Evolutionary conservation across 1,140 invertebrate species (phyloP).

Genomic region (Tetramorium parvispinum): DNA sequence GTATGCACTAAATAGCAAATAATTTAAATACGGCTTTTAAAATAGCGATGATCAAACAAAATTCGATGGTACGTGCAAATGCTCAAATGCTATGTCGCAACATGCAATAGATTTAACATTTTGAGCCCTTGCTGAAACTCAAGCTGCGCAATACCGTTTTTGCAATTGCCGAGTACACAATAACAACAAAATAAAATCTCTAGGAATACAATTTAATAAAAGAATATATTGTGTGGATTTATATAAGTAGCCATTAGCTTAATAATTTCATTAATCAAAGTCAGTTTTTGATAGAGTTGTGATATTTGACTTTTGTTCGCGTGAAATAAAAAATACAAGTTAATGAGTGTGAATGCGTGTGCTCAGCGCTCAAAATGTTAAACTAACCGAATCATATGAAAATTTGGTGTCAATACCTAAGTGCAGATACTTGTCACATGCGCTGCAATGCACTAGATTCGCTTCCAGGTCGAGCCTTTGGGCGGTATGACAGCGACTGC

Average conservation of each 20-base stretch:
- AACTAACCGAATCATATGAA: conserved; percentile 72
- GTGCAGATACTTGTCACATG: conserved; percentile 87
- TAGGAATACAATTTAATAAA: not conserved
- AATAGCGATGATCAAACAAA: conserved; percentile 38
- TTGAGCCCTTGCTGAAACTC: conserved; percentile 10
- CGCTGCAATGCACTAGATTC: conserved; percentile 86
- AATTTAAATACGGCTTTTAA: conserved; percentile 17
- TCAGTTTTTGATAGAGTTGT: not conserved
- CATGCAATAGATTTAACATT: conserved; percentile 63
- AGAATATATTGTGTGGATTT: not conserved
- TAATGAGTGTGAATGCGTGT: not conserved
- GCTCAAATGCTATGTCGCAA: conserved; percentile 29
- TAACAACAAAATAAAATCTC: conserved; percentile 12
- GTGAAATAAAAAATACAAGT: not conserved
- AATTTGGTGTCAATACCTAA: conserved; percentile 84
- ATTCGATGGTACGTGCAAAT: conserved; percentile 61
- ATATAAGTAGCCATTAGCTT: not conserved
- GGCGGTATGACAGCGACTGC: conserved; percentile 85
- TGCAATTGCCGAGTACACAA: not conserved
- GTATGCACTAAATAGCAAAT: conserved; percentile 34
- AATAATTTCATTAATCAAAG: not conserved
- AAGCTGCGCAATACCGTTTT: not conserved
- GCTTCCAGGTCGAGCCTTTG: conserved; percentile 85
- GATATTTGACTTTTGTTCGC: not conserved
- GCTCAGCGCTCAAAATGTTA: conserved; percentile 38